Evolutionary conservation across 2,888 invertebrate species (phyloP).

Genomic region (Tanytarsus gracilentus): DNA sequence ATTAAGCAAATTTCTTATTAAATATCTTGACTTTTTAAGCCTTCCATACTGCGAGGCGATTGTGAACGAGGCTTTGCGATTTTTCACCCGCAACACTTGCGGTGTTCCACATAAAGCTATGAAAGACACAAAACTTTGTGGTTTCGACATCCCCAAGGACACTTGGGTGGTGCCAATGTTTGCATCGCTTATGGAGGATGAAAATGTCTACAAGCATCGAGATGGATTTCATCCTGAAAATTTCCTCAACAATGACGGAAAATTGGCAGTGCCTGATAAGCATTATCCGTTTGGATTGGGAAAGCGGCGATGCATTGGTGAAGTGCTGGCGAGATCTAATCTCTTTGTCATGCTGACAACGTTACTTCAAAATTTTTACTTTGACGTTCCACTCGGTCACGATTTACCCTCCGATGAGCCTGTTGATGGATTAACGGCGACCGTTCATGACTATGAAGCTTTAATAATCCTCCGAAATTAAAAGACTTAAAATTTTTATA

Average conservation of each 20-base stretch:
- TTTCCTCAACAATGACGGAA: constrained; percentile 53
- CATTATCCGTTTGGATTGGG: constrained; percentile 72
- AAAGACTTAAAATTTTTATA: constrained; percentile 4
- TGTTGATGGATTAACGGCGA: constrained; percentile 69
- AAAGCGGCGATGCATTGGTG: constrained; percentile 75
- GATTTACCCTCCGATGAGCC: constrained; percentile 55
- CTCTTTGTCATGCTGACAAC: constrained; percentile 66
- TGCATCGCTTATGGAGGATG: constrained; percentile 60
- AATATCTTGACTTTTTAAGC: too few species aligned
- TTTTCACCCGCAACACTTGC: constrained; percentile 71
- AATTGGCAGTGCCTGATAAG: constrained; percentile 54
- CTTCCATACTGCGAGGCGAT: constrained; percentile 75
- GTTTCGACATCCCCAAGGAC: constrained; percentile 70
- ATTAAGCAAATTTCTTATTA: constrained; percentile 23
- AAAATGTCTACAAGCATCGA: constrained; percentile 58
- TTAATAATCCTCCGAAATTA: constrained; percentile 48
- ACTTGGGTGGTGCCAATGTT: constrained; percentile 72
- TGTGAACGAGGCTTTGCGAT: constrained; percentile 64
- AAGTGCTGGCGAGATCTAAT: constrained; percentile 61
- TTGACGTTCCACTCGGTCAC: constrained; percentile 56
- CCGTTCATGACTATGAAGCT: constrained; percentile 62
- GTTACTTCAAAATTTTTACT: constrained; percentile 62
- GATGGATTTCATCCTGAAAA: constrained; percentile 66
- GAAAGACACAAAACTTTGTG: constrained; percentile 59
- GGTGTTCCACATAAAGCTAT: constrained; percentile 72